Percentiles rank a stretch among this genome's conserved stretches.
Evolutionary conservation across 2,888 invertebrate species (phyloP).

Genomic region (Calameuta filiformis): DNA sequence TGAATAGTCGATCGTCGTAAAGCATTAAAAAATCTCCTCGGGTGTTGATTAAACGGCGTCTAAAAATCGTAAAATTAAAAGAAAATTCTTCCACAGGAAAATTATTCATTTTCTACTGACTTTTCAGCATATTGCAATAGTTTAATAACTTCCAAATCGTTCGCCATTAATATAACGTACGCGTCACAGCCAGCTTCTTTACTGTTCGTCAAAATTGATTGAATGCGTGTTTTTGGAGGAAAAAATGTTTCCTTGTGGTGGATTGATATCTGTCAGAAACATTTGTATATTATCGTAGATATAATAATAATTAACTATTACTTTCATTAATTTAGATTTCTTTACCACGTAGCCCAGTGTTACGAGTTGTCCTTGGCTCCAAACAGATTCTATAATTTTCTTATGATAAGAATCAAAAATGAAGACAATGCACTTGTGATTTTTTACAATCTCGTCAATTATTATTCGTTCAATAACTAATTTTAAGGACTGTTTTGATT

Average conservation of each 20-base stretch:
- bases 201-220: conserved; percentile 40
- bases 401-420: conserved; percentile 52
- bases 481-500: conserved; percentile 35
- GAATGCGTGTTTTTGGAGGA: conserved; percentile 38
- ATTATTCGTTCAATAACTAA: conserved; percentile 38
- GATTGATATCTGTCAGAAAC: conserved; percentile 43
- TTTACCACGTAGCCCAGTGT: conserved; percentile 1
- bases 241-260: conserved; percentile 52
- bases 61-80: conserved; percentile 48
- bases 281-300: neutral
- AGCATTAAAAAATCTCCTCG: conserved; percentile 78
- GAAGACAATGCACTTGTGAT: conserved; percentile 51
- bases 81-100: neutral
- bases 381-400: conserved; percentile 36
- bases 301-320: neutral
- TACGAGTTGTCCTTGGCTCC: conserved; percentile 13
- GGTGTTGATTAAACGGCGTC: conserved; percentile 77
- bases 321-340: neutral
- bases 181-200: conserved; percentile 76
- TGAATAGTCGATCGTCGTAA: conserved; percentile 77
- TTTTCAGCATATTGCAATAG: conserved; percentile 79
- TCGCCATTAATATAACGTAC: conserved; percentile 78
- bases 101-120: conserved; percentile 54
- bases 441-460: conserved; percentile 45
- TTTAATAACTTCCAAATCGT: conserved; percentile 76